Evolutionary conservation across 2,888 invertebrate species (phyloP).

Genomic region (Nephrotoma flavescens): DNA sequence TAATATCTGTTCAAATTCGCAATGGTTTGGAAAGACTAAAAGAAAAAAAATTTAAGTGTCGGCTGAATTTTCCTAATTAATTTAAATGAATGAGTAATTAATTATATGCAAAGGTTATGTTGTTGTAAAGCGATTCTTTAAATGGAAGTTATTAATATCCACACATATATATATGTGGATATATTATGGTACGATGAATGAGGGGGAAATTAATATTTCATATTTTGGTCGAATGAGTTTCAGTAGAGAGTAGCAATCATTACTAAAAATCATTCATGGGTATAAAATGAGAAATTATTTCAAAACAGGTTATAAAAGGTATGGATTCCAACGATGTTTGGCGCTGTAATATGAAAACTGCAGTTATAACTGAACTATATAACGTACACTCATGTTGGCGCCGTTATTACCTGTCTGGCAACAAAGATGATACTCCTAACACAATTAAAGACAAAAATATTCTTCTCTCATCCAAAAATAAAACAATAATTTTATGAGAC

Average conservation of each 20-base stretch:
- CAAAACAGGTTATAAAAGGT: neutral
- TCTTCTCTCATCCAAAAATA: neutral
- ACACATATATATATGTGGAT: neutral
- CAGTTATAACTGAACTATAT: neutral
- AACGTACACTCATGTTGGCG: neutral
- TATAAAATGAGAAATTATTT: neutral
- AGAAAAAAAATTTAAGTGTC: neutral
- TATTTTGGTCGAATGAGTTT: neutral
- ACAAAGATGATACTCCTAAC: neutral
- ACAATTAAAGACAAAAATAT: neutral
- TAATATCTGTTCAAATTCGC: neutral
- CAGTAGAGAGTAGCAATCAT: neutral
- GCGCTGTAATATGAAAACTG: too few species aligned
- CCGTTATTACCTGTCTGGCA: neutral
- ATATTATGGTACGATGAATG: neutral
- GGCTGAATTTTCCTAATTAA: neutral
- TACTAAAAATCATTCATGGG: neutral
- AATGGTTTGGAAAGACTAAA: neutral
- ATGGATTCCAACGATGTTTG: neutral
- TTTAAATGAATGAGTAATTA: neutral
- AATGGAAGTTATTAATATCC: neutral
- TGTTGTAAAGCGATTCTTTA: neutral
- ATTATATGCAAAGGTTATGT: neutral
- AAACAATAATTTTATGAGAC: neutral
- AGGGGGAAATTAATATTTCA: neutral